A percentile compares a stretch with the other conserved stretches of the same genome.
Evolutionary conservation across 2,888 invertebrate genomes (phyloP).

Genomic region (Adelphocoris suturalis): DNA sequence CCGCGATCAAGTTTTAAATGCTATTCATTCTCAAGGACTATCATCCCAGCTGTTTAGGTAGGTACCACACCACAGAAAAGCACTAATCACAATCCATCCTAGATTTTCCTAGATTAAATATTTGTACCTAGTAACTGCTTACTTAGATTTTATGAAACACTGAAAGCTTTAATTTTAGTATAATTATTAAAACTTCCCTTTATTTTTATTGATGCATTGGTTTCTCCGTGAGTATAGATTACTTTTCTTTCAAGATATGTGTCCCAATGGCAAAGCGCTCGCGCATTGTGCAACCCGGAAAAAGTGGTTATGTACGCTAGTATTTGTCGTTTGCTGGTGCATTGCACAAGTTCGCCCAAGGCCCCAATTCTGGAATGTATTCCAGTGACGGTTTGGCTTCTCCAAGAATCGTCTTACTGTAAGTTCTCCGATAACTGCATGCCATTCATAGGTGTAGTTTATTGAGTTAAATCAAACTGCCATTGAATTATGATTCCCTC

Average conservation of each 20-base stretch:
- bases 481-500: no score
- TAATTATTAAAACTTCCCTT: no score
- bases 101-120: no score
- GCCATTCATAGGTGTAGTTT: no score
- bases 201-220: neutral
- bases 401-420: conserved; percentile 71
- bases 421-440: neutral
- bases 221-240: neutral
- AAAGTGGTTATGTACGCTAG: conserved; percentile 71
- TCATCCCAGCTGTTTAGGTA: conserved; percentile 63
- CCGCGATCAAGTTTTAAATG: conserved; percentile 19
- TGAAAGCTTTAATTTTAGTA: neutral
- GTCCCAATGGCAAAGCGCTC: conserved; percentile 65
- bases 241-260: conserved; percentile 67
- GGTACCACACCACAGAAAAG: no score
- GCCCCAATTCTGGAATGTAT: conserved; percentile 62
- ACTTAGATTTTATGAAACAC: neutral
- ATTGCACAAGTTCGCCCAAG: conserved; percentile 42
- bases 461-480: no score
- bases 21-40: conserved; percentile 57
- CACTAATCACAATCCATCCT: neutral
- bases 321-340: conserved; percentile 66
- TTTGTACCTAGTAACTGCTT: no score
- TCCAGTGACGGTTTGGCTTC: conserved; percentile 72
- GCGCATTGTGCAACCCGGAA: conserved; percentile 58